Evolutionary conservation across 2,888 invertebrate genomes (phyloP).

Genomic region (Lobophora halterata): DNA sequence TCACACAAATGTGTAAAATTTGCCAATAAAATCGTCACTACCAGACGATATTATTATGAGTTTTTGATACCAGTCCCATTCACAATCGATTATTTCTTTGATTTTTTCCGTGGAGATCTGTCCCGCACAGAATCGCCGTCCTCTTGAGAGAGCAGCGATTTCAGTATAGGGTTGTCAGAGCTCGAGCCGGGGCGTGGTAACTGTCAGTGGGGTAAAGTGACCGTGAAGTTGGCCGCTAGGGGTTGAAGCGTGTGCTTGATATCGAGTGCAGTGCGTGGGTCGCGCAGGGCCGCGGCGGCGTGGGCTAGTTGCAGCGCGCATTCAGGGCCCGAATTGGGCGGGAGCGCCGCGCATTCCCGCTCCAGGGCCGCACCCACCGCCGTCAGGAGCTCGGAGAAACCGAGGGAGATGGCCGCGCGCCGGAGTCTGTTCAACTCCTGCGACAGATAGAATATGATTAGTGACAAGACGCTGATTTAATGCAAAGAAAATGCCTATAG

Average conservation of each 20-base stretch:
- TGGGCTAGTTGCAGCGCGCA: conserved; percentile 94
- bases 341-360: conserved; percentile 91
- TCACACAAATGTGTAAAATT: too few species aligned
- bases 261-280: conserved; percentile 81
- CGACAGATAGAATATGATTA: neutral
- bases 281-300: conserved; percentile 90
- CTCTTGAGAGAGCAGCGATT: conserved; percentile 20
- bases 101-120: conserved; percentile 13
- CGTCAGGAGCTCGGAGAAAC: conserved; percentile 93
- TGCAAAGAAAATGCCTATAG: too few species aligned
- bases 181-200: conserved; percentile 5
- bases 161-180: conserved; percentile 24
- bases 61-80: too few species aligned
- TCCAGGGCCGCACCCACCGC: conserved; percentile 93
- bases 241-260: conserved; percentile 68
- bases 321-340: conserved; percentile 89
- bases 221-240: conserved; percentile 52
- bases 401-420: conserved; percentile 94
- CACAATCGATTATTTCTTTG: neutral
- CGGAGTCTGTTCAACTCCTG: conserved; percentile 95
- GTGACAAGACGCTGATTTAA: too few species aligned
- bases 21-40: too few species aligned
- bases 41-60: too few species aligned
- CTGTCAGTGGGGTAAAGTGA: conserved; percentile 44
- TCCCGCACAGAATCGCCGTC: conserved; percentile 3